Conservation (phyloP, 2,797 vertebrate species). For the Smutsia gigantea region DNA sequence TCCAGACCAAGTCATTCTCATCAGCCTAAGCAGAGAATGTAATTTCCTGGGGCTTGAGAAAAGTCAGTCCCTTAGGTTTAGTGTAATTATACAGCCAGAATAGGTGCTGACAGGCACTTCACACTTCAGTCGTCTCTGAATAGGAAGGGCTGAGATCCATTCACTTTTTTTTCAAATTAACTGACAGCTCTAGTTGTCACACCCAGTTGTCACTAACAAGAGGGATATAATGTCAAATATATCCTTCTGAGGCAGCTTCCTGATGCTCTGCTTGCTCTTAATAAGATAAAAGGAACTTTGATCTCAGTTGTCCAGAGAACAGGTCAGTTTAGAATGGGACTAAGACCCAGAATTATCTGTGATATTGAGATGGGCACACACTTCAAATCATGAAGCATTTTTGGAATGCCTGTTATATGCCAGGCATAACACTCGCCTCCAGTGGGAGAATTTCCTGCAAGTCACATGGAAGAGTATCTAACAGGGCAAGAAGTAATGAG, state of each 20-base stretch:
- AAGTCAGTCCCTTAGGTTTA: background rate
- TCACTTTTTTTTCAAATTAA: background rate
- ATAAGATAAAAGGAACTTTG: background rate
- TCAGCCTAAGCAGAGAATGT: background rate
- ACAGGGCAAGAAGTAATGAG: background rate
- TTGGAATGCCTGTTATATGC: background rate
- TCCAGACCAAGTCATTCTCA: background rate
- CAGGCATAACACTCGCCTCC: background rate
- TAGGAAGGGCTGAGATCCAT: background rate
- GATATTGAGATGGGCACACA: background rate
- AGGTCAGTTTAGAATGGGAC: background rate
- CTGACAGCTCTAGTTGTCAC: background rate
- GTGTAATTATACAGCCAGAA: background rate
- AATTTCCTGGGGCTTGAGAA: background rate
- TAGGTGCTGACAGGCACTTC: background rate
- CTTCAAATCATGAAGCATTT: background rate
- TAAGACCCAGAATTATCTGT: background rate
- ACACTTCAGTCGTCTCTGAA: background rate
- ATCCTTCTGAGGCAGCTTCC: background rate
- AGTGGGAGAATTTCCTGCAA: background rate
- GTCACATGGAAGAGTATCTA: background rate
- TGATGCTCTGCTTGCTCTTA: background rate
- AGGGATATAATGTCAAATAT: background rate
- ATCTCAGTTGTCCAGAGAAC: background rate
- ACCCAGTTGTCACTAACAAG: background rate